phyloP scores from a whole-genome alignment of 2,113 vertebrate genomes.

The zebrafish (Danio rerio) region DNA sequence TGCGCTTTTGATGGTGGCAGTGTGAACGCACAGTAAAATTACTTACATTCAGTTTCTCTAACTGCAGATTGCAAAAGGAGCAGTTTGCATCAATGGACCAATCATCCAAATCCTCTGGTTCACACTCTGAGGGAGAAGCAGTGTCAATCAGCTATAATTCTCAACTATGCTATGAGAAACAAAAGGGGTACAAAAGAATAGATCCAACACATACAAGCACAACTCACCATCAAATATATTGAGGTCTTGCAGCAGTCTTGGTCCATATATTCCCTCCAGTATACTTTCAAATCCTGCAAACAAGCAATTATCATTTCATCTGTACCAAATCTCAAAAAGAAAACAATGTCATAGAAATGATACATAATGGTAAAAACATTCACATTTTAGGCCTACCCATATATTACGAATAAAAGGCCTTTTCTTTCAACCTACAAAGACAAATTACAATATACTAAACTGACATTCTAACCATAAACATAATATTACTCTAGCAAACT shows the following conservation, averaged over 20 bases:
- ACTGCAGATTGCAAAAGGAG: slow-evolving; percentile 95
- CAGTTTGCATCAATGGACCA: slow-evolving; percentile 94
- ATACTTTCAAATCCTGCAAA: slow-evolving; percentile 97
- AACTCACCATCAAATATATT: slow-evolving; percentile 97
- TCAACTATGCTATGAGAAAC: neutral
- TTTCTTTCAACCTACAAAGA: too few relatives aligned
- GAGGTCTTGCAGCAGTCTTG: slow-evolving; percentile 95
- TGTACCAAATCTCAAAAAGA: slow-evolving; percentile 8
- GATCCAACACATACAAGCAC: slow-evolving; percentile 55
- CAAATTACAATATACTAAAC: too few relatives aligned
- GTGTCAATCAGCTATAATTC: neutral
- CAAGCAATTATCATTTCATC: slow-evolving; percentile 28
- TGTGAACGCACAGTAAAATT: too few relatives aligned
- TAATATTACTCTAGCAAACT: too few relatives aligned
- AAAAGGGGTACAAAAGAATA: neutral
- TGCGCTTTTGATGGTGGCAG: too few relatives aligned
- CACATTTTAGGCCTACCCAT: too few relatives aligned
- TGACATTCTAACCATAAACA: too few relatives aligned
- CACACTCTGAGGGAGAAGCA: slow-evolving; percentile 87
- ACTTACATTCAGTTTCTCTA: slow-evolving; percentile 95
- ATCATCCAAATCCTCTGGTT: slow-evolving; percentile 94
- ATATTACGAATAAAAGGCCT: too few relatives aligned
- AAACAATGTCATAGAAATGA: neutral
- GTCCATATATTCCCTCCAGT: slow-evolving; percentile 98
- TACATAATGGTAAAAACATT: too few relatives aligned